Percentiles rank a stretch among this genome's conserved stretches.
phyloP scores from a whole-genome alignment of 2,888 invertebrate species.

The Thecophora atra region DNA sequence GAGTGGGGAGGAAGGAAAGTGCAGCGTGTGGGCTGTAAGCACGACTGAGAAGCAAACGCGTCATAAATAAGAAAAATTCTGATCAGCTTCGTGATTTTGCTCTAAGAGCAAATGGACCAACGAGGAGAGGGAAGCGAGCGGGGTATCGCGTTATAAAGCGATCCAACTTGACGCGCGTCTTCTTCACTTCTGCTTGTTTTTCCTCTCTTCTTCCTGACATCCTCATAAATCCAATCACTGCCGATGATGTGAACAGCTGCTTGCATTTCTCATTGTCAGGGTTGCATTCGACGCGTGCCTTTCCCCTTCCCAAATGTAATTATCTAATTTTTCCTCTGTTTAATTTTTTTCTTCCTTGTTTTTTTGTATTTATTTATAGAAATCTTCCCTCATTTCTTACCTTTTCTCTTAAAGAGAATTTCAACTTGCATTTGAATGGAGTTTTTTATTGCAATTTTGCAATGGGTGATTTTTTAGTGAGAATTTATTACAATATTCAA shows the following conservation, averaged over 20 bases:
- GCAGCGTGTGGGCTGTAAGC: not conserved
- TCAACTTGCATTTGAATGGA: not conserved
- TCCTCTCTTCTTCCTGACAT: constrained; percentile 5
- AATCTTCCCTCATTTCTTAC: not conserved
- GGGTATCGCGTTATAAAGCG: too few species aligned
- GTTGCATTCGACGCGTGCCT: not conserved
- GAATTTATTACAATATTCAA: not conserved
- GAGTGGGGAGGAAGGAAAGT: not conserved
- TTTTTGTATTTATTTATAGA: too few species aligned
- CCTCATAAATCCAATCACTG: constrained; percentile 19
- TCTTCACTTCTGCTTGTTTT: not conserved
- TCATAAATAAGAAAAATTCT: not conserved
- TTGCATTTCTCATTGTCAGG: not conserved
- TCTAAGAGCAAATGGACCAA: not conserved
- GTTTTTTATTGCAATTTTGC: too few species aligned
- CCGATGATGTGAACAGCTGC: constrained; percentile 33
- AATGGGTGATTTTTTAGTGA: too few species aligned
- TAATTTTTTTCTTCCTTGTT: too few species aligned
- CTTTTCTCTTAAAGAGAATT: not conserved
- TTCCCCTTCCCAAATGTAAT: not conserved
- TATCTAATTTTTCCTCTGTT: too few species aligned
- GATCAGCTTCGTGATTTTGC: too few species aligned
- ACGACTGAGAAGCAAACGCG: not conserved
- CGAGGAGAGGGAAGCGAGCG: not conserved
- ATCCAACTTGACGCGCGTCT: too few species aligned